These are phyloP conservation scores for Tetraodon nigroviridis DNA, from an alignment of 2,113 vertebrate species.

Conservation along the genomic window DNA sequence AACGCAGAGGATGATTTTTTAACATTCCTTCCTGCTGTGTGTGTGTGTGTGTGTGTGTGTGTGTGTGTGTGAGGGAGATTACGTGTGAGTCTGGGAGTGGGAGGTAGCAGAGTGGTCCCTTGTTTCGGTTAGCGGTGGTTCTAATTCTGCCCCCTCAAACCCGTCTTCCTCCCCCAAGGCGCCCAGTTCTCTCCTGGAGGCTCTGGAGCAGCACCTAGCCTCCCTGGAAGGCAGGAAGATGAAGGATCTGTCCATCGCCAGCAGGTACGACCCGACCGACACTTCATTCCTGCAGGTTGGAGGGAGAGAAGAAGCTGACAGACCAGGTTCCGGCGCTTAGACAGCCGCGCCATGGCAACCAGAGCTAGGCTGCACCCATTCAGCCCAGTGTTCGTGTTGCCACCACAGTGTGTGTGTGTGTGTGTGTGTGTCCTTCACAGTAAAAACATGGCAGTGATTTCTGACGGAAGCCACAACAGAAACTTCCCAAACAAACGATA, in stretches of 20 bases:
- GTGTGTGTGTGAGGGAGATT: constrained; percentile 23
- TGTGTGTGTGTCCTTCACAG: too few species aligned
- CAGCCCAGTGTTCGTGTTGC: too few species aligned
- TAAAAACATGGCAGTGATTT: too few species aligned
- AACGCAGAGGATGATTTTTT: constrained; percentile 42
- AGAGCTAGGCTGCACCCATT: not conserved
- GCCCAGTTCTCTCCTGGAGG: constrained; percentile 89
- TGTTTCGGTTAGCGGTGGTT: constrained; percentile 19
- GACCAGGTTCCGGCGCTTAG: too few species aligned
- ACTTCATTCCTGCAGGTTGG: not conserved
- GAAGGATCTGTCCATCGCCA: constrained; percentile 81
- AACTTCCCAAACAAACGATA: too few species aligned
- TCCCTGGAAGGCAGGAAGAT: constrained; percentile 92
- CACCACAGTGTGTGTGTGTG: too few species aligned
- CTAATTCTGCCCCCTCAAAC: constrained; percentile 35
- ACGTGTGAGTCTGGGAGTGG: constrained; percentile 26
- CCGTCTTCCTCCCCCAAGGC: constrained; percentile 70
- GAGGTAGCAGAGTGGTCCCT: constrained; percentile 32
- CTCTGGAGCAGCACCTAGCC: constrained; percentile 90
- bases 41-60: constrained; percentile 39
- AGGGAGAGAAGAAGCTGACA: too few species aligned
- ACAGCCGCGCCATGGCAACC: not conserved
- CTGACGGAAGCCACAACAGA: too few species aligned
- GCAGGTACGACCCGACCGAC: constrained; percentile 71
- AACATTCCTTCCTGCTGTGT: constrained; percentile 50